Conservation (phyloP, 2,797 vertebrate species). For the Acanthornis magna region DNA sequence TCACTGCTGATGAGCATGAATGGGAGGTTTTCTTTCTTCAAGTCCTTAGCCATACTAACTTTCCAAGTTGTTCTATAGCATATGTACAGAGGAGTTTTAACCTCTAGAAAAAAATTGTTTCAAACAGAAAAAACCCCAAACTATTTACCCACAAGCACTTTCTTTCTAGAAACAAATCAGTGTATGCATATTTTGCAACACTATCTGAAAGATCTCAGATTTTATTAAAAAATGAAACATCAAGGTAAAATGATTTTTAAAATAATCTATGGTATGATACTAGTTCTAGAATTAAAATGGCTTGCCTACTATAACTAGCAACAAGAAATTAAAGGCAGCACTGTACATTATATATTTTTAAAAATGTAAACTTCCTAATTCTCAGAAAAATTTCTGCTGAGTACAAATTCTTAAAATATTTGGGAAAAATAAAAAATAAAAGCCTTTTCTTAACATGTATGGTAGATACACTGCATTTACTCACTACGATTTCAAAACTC, state of each 20-base stretch:
- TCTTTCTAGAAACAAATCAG: neutral
- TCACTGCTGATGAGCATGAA: fast-evolving
- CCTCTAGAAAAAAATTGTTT: neutral
- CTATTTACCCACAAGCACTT: neutral
- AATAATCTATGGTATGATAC: neutral
- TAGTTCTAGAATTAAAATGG: neutral
- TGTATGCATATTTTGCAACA: neutral
- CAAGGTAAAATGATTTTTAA: neutral
- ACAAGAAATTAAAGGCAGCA: neutral
- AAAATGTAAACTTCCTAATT: neutral
- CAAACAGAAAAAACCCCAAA: neutral
- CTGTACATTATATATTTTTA: neutral
- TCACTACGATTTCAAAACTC: neutral
- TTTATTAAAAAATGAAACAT: neutral
- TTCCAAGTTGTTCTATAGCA: neutral
- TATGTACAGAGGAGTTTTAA: neutral
- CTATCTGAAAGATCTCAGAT: neutral
- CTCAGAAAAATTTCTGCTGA: neutral
- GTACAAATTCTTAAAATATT: neutral
- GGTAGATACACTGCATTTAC: neutral
- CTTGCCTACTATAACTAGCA: neutral
- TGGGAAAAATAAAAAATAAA: neutral
- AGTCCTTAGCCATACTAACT: neutral
- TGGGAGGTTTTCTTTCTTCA: neutral
- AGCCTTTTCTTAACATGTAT: neutral